Evolutionary conservation across 1,140 invertebrate species (phyloP), one percentile per base, ranked within the genome.

Genomic region (Pogonognathellus flavescens): DNA sequence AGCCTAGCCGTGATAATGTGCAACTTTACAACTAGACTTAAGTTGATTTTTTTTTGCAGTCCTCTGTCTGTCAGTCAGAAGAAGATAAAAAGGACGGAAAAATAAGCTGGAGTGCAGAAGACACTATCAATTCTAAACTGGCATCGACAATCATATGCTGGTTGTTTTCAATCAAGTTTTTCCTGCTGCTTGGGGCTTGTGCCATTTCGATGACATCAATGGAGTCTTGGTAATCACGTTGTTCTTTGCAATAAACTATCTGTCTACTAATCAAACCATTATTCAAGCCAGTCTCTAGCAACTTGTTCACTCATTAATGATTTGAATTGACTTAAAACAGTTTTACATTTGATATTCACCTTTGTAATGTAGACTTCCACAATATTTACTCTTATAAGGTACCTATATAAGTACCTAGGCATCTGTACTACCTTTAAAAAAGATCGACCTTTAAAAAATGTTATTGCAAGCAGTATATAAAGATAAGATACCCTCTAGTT

Each of bases 131-230:
- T 57, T 49, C 53, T 22, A 82, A 82, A 41, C 31, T 82, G n/a
- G 55, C 81, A 59, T 81, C 80, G 6, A 57, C 80, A 16, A 18
- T 82, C 57, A 52, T 82, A 11, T 82, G 55, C 57, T 82, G 81
- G 81, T 49, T 82, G 25, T 82, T 82, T 50, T 82, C 81, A 82
- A 82, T 60, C 81, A 82, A 82, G 81, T 82, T 82, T 82, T 82
- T 82, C 81, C 57, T 82, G 81, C 81, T 82, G n/a, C 22, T 82
- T 49, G 81, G 18, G 41, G 81, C 81, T 62, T 60, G 53, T 82
- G 80, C 57, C 81, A 60, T 62, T 82, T 82, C 81, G 41, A 49
- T 82, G 55, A 59, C 57, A 60, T 41, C 81, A 60, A 82, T 82
- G 57, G 22, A 81, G 25, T 53, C 50, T n/a, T 81, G 80, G 80